Evolutionary conservation across 2,888 invertebrate species (phyloP), one percentile per base, ranked within the genome.

Genomic region (Eucera pruinosa): DNA sequence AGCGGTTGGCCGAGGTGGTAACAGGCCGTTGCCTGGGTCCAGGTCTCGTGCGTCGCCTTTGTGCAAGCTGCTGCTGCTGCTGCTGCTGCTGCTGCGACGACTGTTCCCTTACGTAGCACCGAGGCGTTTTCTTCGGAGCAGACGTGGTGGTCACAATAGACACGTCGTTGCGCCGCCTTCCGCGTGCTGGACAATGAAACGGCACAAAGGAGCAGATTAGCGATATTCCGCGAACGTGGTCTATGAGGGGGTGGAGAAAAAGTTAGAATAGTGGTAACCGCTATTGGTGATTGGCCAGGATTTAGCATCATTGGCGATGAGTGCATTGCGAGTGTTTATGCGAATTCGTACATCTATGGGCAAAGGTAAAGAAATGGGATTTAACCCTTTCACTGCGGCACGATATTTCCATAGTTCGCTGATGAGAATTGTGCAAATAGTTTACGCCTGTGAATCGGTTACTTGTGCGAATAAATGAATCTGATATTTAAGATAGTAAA

Each of bases 131-230:
- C 18, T 25, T 52, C 27, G 6, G 55, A 64, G 41, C 62, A 52
- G 80, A 74, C 62, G 48, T 54, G 62, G 47, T 45, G 60, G 55
- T 60, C 67, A 83, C 81, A 84, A 84, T 84, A 73, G 71, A 75
- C 75, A 84, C 60, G 72, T 83, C 81, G 70, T 60, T 68, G 73
- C 57, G 39, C 33, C 58, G 33, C 62, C 81, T 78, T 83, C 69
- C 65, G 50, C 58, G 67, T 70, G 39, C 68, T 9, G 75, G 71
- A 84, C 78, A 83, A 83, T 78, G 75, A 81, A 64, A 71, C 62
- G 18, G 65, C 54, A 84, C 72, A 84, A 84, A 81, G 70, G 57
- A 25, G 55, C 45, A 65, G 73, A 83, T 84, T 84, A 83, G 78
- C 81, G 78, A 84, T 84, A 83, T 84, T 84, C 72, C 57, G 75